Evolutionary conservation across 2,113 vertebrate species (phyloP), one percentile per base, ranked within the genome.

Genomic region (Aythya baeri): DNA sequence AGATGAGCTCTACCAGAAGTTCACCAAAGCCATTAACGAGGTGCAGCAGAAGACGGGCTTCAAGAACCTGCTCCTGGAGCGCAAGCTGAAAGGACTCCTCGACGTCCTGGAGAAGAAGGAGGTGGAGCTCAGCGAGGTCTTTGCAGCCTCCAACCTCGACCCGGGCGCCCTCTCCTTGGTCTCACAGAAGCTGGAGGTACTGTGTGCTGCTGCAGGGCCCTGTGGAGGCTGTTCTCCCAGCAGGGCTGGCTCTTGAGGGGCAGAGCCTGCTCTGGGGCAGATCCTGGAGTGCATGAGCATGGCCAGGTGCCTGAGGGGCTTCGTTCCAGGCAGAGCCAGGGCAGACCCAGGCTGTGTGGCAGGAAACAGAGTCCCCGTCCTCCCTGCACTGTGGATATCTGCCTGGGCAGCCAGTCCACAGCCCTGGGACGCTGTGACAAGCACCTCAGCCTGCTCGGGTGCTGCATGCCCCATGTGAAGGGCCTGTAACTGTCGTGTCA

Each of bases 141-240:
- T 99, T 0, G 95, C 98, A 7, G 97, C 98, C 67, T 98, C 98
- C 41, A 98, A 97, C 87, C 91, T 99, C 3, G 98, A 99, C 73
- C 98, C 98, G 1, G 86, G 92, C 0, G 97, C 98, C 12, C 96
- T 99, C 10, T 94, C 93, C 7, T 94, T 97, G 29, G 83, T 98
- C 93, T 98, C 98, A 0, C 97, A 91, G 34, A 99, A 98, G 91
- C 95, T 98, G 21, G 98, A 99, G 99, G 99, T 99, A 97, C 44
- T 0, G 6, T 31, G 38, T 1, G 27, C 25, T n/a, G 29, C 34
- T 6, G 1, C 16, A 43, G n/a, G 31, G 6, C 50, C 1, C 4
- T 12, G 31, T 1, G 0, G 12, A 31, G 31, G 52, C 36, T 38
- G 29, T 13, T 7, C 13, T 44, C 31, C 14, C 26, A 4, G 26